Percentiles rank a stretch among this genome's conserved stretches.
Evolutionary conservation across 2,113 vertebrate species (phyloP).

Genomic region (Colaptes auratus): DNA sequence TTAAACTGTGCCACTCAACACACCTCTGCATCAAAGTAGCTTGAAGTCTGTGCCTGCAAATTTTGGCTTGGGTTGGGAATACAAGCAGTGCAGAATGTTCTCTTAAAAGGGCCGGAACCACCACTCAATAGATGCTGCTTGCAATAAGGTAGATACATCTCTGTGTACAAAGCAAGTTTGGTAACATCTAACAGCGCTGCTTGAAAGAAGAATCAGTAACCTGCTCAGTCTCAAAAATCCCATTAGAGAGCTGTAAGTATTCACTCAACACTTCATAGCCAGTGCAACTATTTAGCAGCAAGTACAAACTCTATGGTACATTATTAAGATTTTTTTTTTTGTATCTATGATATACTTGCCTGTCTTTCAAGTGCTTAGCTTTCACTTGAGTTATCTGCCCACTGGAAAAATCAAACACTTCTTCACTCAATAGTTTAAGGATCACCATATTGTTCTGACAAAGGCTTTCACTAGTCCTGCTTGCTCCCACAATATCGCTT

Average conservation of each 20-base stretch:
- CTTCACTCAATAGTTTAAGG: constrained; percentile 95
- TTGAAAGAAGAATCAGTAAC: background rate
- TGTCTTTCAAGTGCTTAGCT: constrained; percentile 99
- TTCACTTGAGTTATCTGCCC: constrained; percentile 99
- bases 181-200: background rate
- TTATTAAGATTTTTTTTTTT: background rate
- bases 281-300: background rate
- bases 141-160: background rate
- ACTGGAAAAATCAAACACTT: constrained; percentile 99
- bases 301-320: background rate
- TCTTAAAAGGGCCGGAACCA: background rate
- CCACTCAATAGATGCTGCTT: background rate
- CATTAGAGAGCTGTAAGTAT: background rate
- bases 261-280: background rate
- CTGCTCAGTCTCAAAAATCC: background rate
- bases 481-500: constrained; percentile 97
- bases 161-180: background rate
- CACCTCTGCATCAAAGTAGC: background rate
- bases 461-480: constrained; percentile 96
- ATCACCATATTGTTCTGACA: constrained; percentile 99
- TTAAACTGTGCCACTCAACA: too few relatives aligned
- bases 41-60: background rate
- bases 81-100: background rate
- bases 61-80: background rate
- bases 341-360: constrained; percentile 75